phyloP scores from a whole-genome alignment of 2,113 vertebrate species.

The Callionymus lyra region DNA sequence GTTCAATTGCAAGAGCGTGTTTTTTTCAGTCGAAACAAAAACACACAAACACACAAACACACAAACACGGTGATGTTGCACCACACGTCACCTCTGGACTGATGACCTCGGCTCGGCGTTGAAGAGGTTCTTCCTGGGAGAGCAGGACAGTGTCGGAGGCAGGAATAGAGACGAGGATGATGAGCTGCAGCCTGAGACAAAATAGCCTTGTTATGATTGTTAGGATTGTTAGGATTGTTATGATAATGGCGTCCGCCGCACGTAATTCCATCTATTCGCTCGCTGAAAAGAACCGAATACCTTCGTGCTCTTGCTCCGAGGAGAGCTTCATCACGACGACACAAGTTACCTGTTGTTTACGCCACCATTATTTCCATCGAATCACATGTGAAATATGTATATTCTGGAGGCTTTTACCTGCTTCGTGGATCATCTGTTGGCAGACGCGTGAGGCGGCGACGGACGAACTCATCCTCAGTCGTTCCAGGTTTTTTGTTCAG shows the following conservation, averaged over 20 bases:
- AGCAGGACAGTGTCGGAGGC: constrained; percentile 13
- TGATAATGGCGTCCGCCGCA: constrained; percentile 54
- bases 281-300: constrained; percentile 32
- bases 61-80: no score
- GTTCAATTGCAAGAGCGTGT: no score
- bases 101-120: not conserved
- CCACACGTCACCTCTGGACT: constrained; percentile 8
- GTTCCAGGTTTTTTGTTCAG: constrained; percentile 9
- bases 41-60: no score
- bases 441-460: constrained; percentile 6
- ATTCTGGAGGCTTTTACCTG: constrained; percentile 21
- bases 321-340: constrained; percentile 8
- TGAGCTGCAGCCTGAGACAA: constrained; percentile 40
- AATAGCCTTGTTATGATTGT: constrained; percentile 64
- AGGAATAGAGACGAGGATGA: constrained; percentile 43
- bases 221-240: no score
- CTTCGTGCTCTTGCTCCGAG: constrained; percentile 32
- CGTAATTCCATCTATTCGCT: constrained; percentile 48
- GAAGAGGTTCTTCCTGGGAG: constrained; percentile 14
- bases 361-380: constrained; percentile 23
- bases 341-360: constrained; percentile 36
- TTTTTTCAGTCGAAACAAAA: not conserved
- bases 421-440: constrained; percentile 22
- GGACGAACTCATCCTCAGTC: constrained; percentile 16
- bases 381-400: constrained; percentile 31